Base-by-base conservation (phyloP, 2,113 vertebrate species). In the Ardeotis arabs region DNA sequence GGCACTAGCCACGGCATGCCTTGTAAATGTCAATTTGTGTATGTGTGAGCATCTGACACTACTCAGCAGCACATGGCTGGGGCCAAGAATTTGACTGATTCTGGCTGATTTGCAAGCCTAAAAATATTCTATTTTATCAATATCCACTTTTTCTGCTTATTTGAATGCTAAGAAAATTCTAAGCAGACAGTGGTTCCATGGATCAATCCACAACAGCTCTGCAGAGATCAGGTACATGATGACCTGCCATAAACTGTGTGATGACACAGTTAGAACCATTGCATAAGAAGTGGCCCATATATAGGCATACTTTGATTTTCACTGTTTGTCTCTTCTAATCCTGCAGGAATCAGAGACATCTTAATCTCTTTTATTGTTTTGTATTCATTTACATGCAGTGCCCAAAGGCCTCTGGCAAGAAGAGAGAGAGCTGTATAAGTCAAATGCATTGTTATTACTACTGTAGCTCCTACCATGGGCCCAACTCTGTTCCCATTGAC, bases 41-140 rank as follows among this genome's bases (percentile, higher is more conserved):
- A 89, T 33, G 58, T 92, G 94, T 81, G 69, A 97, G 79, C 74
- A 64, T 96, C 95, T 98, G 96, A 97, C 92, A 92, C 69, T 92
- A 75, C 94, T 98, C 96, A 97, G 95, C 82, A 90, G 76, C 97
- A 97, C 96, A 94, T 84, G 67, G 70, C 77, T 69, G 63, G 68
- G 82, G 97, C 97, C 97, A 97, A 93, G 95, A 95, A 97, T 96
- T 96, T 97, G 91, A 92, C 96, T 91, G 92, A 72, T 67, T 84
- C 24, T 37, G 73, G 83, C 85, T 91, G 92, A 97, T 97, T 72
- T 95, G 93, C 52, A 93, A 82, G 60, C 69, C 96, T 97, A 97
- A 98, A 97, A 97, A 97, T 97, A 97, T 77, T 97, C 89, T 55
- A 41, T 88, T 97, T 97, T 98, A 98, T 98, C 97, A 96, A 95